These are phyloP conservation scores for Euura lappo DNA, from an alignment of 1,140 invertebrate species.

Conservation along the genomic window DNA sequence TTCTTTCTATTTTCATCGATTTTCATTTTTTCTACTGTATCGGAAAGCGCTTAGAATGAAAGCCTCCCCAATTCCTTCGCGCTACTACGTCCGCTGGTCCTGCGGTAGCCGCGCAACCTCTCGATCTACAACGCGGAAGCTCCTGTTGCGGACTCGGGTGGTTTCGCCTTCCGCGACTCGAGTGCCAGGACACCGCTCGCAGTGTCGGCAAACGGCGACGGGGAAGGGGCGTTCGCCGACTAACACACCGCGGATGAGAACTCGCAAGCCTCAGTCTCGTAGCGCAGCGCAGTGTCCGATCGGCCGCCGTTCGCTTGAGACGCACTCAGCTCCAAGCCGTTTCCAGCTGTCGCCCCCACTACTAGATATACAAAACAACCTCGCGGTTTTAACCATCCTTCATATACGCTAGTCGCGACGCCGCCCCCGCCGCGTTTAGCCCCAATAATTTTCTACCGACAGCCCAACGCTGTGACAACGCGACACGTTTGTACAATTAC, in stretches of 20 bases:
- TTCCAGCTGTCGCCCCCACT: background rate
- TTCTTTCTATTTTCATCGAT: no score
- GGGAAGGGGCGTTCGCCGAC: conserved; percentile 8
- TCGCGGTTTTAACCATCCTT: no score
- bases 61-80: no score
- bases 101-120: conserved; percentile 22
- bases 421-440: background rate
- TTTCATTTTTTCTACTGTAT: no score
- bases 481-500: no score
- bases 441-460: no score
- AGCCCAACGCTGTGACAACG: no score
- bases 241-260: conserved; percentile 3
- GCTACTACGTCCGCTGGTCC: conserved; percentile 32
- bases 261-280: conserved; percentile 1
- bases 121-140: background rate
- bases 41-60: no score
- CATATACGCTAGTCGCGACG: background rate
- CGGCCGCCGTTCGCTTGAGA: conserved; percentile 31
- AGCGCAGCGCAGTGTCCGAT: background rate
- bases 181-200: conserved; percentile 7
- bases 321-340: background rate
- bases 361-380: no score
- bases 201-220: background rate
- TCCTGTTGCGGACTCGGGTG: no score
- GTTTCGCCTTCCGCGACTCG: background rate